These are phyloP conservation scores for Trachelus troglodyta DNA, from an alignment of 2,888 invertebrate species.

Conservation along the genomic window DNA sequence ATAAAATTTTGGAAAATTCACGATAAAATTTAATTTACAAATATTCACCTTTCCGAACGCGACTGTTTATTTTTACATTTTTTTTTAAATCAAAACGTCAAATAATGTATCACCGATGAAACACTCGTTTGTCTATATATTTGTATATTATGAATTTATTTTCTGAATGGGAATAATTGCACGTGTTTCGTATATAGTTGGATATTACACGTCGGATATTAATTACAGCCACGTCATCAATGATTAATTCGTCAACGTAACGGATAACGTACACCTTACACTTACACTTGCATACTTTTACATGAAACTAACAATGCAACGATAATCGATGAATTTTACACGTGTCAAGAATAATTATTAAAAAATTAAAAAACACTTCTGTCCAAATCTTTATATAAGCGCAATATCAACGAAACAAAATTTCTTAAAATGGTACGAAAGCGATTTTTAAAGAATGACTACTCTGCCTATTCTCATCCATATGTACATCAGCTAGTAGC, in stretches of 20 bases:
- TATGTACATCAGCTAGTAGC: background rate
- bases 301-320: background rate
- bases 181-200: background rate
- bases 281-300: background rate
- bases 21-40: background rate
- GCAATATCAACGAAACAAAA: background rate
- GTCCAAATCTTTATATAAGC: background rate
- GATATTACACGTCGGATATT: background rate
- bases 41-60: background rate
- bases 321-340: background rate
- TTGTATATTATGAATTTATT: background rate
- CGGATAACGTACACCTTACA: background rate
- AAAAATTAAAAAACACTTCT: background rate
- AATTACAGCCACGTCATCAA: background rate
- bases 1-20: background rate
- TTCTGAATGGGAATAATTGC: background rate
- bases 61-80: background rate
- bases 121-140: no score
- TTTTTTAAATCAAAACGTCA: no score
- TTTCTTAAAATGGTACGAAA: background rate
- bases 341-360: background rate
- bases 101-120: no score
- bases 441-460: background rate
- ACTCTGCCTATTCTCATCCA: no score
- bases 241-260: background rate